These are phyloP conservation scores for Zaprionus taronus DNA, from an alignment of 1,140 invertebrate genomes.

Conservation along the genomic window DNA sequence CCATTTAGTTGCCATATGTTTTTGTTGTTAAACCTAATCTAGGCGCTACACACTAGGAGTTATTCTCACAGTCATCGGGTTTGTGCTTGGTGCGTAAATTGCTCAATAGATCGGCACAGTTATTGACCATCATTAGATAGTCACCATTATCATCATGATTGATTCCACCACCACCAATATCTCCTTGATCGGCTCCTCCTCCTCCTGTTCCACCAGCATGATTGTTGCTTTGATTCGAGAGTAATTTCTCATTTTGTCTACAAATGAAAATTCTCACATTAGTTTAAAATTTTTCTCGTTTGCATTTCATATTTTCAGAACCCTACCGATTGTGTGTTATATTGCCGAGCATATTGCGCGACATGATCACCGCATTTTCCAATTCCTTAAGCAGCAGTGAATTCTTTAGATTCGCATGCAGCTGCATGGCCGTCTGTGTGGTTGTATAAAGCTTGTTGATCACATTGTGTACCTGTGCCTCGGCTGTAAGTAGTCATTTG, in stretches of 20 bases:
- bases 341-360: slow-evolving; percentile 85
- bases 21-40: slow-evolving; percentile 63
- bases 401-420: slow-evolving; percentile 82
- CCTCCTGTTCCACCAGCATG: slow-evolving; percentile 52
- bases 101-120: slow-evolving; percentile 84
- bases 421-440: slow-evolving; percentile 80
- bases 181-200: slow-evolving; percentile 24
- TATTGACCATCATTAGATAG: slow-evolving; percentile 84
- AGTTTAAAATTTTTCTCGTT: not conserved
- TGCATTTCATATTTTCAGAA: too few species aligned
- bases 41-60: slow-evolving; percentile 83
- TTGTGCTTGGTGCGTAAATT: slow-evolving; percentile 84
- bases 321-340: slow-evolving; percentile 78
- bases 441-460: slow-evolving; percentile 83
- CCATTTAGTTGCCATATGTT: slow-evolving; percentile 29
- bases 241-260: slow-evolving; percentile 67
- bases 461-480: slow-evolving; percentile 83
- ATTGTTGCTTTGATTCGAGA: slow-evolving; percentile 53
- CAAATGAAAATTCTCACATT: slow-evolving; percentile 10
- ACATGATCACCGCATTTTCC: slow-evolving; percentile 85
- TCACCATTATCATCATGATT: slow-evolving; percentile 78
- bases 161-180: slow-evolving; percentile 46
- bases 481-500: slow-evolving; percentile 64
- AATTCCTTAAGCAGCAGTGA: slow-evolving; percentile 85
- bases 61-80: slow-evolving; percentile 84